phyloP scores from a whole-genome alignment of 1,140 invertebrate genomes.

The Saccostrea cuccullata region DNA sequence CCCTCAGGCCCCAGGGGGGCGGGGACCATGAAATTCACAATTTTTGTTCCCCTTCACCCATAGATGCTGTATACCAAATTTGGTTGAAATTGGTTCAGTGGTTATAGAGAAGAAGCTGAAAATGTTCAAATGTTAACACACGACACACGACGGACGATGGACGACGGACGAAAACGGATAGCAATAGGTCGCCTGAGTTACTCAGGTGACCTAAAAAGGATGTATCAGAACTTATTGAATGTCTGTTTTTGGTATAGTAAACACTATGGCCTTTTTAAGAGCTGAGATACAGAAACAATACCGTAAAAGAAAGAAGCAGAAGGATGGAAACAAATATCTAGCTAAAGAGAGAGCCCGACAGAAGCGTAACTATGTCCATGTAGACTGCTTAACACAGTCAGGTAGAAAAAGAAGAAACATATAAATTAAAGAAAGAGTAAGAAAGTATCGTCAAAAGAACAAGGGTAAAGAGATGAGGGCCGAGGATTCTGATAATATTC shows the following conservation, averaged over 20 bases:
- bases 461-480: neutral
- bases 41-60: no score
- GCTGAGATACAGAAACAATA: slow-evolving; percentile 33
- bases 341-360: neutral
- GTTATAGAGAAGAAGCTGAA: no score
- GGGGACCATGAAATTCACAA: no score
- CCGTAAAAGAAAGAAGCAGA: slow-evolving; percentile 24
- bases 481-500: neutral
- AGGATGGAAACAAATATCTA: slow-evolving; percentile 13
- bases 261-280: neutral
- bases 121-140: no score
- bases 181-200: no score
- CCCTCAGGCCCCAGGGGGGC: no score
- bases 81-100: no score
- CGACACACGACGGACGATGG: no score
- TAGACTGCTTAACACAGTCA: neutral
- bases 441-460: neutral
- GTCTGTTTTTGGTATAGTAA: neutral
- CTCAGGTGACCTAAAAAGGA: no score
- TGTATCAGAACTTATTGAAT: no score
- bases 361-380: neutral
- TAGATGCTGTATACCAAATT: no score
- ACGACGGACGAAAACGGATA: no score
- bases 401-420: slow-evolving; percentile 4
- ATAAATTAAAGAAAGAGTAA: slow-evolving; percentile 12